These are phyloP conservation scores for Cyanoderma ruficeps DNA, from an alignment of 2,113 vertebrate species.

Conservation along the genomic window DNA sequence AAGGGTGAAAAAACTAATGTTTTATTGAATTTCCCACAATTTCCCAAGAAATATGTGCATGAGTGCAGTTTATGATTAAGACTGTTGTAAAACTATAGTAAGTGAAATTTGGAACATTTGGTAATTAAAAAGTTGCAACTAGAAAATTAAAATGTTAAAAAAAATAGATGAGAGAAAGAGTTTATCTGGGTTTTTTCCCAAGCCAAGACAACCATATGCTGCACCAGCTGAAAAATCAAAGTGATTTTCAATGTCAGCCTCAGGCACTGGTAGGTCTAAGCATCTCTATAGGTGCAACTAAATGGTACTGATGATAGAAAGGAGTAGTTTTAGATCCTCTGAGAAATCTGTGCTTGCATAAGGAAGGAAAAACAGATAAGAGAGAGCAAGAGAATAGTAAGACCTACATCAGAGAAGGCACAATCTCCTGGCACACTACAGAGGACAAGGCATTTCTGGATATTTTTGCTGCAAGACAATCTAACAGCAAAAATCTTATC, in stretches of 20 bases:
- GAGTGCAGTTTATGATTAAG: not conserved
- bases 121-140: not conserved
- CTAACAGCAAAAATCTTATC: not conserved
- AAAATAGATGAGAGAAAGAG: not conserved
- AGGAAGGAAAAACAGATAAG: not conserved
- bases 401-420: not conserved
- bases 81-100: not conserved
- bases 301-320: not conserved
- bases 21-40: not conserved
- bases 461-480: not conserved
- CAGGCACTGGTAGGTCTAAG: not conserved
- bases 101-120: not conserved
- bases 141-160: not conserved
- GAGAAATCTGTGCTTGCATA: not conserved
- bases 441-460: not conserved
- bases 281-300: not conserved
- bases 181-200: not conserved
- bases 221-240: slow-evolving; percentile 23
- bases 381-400: not conserved
- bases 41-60: not conserved
- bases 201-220: not conserved
- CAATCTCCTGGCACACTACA: not conserved
- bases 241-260: slow-evolving; percentile 29
- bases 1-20: not conserved
- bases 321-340: not conserved